phyloP scores from a whole-genome alignment of 2,797 vertebrate genomes.

The Thaleichthys pacificus region DNA sequence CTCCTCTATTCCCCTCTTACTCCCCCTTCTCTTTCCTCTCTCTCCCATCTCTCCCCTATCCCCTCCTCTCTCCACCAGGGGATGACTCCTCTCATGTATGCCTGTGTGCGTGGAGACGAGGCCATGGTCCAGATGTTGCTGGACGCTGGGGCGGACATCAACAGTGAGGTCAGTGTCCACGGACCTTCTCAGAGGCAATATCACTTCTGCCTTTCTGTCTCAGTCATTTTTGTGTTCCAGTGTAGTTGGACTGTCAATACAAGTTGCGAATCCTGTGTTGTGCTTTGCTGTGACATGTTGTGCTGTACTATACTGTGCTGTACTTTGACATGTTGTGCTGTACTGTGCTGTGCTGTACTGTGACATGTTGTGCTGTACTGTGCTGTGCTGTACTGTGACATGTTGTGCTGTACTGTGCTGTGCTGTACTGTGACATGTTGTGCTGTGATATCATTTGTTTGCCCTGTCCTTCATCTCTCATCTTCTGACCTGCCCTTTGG shows the following conservation, averaged over 20 bases:
- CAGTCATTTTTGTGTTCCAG: too few species aligned
- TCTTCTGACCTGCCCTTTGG: conserved; percentile 50
- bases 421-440: not conserved
- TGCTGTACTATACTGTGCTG: too few species aligned
- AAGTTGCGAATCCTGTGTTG: not conserved
- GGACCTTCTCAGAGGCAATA: not conserved
- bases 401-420: conserved; percentile 4
- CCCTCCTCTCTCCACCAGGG: conserved; percentile 41
- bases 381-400: not conserved
- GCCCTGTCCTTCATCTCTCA: conserved; percentile 10
- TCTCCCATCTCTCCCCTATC: too few species aligned
- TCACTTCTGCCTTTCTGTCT: too few species aligned
- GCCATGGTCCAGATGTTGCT: conserved; percentile 68
- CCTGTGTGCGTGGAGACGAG: conserved; percentile 62
- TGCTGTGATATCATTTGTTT: conserved; percentile 17
- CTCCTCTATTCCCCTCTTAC: too few species aligned
- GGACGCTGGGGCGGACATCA: conserved; percentile 62
- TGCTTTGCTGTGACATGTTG: not conserved
- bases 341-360: not conserved
- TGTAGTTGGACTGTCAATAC: not conserved
- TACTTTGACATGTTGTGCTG: not conserved
- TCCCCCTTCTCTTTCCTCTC: too few species aligned
- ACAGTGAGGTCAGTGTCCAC: conserved; percentile 60
- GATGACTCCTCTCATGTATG: conserved; percentile 67
- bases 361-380: not conserved